Conservation (phyloP, 2,888 invertebrate species). For the Stenolophus ochropezus region DNA sequence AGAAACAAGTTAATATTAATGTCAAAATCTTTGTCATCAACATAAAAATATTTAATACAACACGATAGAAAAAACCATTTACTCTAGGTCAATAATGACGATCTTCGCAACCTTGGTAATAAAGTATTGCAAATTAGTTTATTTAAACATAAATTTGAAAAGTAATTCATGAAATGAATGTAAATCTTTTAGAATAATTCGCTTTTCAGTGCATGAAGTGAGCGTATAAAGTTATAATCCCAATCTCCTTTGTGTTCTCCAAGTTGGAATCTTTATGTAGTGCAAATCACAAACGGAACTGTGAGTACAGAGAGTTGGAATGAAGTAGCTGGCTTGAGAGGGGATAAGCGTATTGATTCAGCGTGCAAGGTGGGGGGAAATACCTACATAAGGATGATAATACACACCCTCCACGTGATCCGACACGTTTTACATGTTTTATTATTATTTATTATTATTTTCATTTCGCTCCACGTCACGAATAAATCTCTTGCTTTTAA, state of each 20-base stretch:
- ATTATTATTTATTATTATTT: conserved; percentile 40
- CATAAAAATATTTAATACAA: too few relatives aligned
- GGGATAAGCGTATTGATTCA: conserved; percentile 58
- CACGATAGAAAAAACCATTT: too few relatives aligned
- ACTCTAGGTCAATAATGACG: too few relatives aligned
- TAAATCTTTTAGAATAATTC: neutral
- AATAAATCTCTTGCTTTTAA: conserved; percentile 35
- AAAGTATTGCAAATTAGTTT: too few relatives aligned
- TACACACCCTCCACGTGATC: conserved; percentile 40
- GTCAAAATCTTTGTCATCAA: too few relatives aligned
- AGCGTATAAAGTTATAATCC: neutral
- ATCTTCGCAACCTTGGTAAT: too few relatives aligned
- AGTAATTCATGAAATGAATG: neutral
- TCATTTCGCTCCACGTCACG: conserved; percentile 1
- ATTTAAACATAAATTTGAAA: too few relatives aligned
- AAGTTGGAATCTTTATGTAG: conserved; percentile 2
- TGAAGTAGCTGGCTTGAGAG: conserved; percentile 50
- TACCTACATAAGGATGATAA: conserved; percentile 52
- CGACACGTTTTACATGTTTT: conserved; percentile 39
- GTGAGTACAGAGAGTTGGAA: conserved; percentile 48
- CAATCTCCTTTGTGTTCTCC: neutral
- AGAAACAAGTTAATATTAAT: too few relatives aligned
- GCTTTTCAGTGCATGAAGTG: neutral
- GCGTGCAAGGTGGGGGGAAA: conserved; percentile 38
- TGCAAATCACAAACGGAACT: conserved; percentile 26